A percentile compares a stretch with the other conserved stretches of the same genome.
Evolutionary conservation across 2,797 vertebrate genomes (phyloP).

Genomic region (Ispidina lecontei): DNA sequence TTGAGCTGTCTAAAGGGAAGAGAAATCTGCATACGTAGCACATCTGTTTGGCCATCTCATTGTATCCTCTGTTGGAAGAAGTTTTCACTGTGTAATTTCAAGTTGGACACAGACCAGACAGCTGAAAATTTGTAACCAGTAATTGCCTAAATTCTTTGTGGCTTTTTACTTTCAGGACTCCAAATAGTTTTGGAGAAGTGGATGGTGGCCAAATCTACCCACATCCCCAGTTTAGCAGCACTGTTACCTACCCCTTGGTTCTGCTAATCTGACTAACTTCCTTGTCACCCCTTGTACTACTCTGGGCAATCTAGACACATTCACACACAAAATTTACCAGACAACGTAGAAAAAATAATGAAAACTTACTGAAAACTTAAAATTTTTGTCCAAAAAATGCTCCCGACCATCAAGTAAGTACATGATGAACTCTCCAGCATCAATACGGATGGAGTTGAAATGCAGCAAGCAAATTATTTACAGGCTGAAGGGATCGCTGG

Average conservation of each 20-base stretch:
- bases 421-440: background rate
- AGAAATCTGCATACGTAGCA: background rate
- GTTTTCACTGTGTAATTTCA: background rate
- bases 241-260: background rate
- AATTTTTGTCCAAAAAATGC: background rate
- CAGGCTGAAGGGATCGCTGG: rapidly evolving
- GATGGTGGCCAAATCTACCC: background rate
- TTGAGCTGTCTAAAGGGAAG: background rate
- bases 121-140: background rate
- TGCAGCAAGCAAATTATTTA: background rate
- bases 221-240: background rate
- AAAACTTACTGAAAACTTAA: background rate
- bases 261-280: background rate
- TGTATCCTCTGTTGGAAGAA: background rate
- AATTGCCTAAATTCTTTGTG: background rate
- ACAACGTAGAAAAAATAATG: background rate
- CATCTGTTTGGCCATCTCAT: background rate
- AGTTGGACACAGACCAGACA: background rate
- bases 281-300: background rate
- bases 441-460: background rate
- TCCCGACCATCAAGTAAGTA: background rate
- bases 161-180: background rate
- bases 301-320: background rate
- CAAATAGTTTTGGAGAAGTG: background rate
- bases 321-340: background rate